Evolutionary conservation across 2,113 vertebrate species (phyloP).

Genomic region (Larimichthys crocea): DNA sequence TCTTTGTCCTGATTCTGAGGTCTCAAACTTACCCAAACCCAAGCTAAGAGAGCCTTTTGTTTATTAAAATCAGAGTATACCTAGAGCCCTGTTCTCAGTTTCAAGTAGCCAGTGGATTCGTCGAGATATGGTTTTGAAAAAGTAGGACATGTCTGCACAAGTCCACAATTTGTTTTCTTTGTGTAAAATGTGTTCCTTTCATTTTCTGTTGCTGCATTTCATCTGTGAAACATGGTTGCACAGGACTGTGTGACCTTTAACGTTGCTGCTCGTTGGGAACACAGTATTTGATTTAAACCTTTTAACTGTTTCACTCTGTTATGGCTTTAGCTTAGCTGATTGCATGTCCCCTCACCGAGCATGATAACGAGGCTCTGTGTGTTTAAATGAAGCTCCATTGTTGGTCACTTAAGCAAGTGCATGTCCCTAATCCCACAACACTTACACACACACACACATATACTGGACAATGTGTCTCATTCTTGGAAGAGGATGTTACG

Average conservation of each 20-base stretch:
- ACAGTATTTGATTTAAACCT: neutral
- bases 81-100: conserved; percentile 52
- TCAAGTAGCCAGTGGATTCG: conserved; percentile 19
- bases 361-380: conserved; percentile 38
- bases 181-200: neutral
- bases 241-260: neutral
- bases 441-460: too few relatives aligned
- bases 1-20: conserved; percentile 76
- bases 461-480: conserved; percentile 66
- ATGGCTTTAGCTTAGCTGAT: neutral
- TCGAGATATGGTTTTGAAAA: conserved; percentile 38
- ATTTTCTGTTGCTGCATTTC: neutral
- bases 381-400: conserved; percentile 69
- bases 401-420: conserved; percentile 75
- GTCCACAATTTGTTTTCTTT: neutral
- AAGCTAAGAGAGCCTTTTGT: conserved; percentile 77
- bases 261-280: neutral
- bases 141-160: conserved; percentile 27
- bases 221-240: conserved; percentile 1
- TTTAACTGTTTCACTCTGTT: conserved; percentile 7
- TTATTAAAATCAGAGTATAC: conserved; percentile 50
- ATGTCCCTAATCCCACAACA: conserved; percentile 61
- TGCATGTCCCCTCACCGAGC: conserved; percentile 5
- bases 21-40: conserved; percentile 55
- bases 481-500: conserved; percentile 71